A percentile compares a stretch with the other conserved stretches of the same genome.
Conservation (phyloP, 2,888 invertebrate species). For the Ochropacha duplaris region DNA sequence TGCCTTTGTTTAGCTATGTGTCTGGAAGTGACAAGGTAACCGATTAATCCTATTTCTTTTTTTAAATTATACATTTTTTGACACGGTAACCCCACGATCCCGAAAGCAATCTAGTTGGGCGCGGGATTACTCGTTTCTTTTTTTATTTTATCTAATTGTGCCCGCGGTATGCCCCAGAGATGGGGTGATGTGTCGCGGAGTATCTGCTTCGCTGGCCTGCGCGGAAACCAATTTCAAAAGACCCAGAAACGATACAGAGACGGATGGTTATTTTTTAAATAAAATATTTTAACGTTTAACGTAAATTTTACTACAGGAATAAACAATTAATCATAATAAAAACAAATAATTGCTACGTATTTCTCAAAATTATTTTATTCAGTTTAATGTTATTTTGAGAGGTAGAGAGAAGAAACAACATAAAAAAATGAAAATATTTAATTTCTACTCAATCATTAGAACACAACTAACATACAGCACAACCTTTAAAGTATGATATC, state of each 20-base stretch:
- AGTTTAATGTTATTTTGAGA: no score
- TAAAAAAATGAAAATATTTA: not conserved
- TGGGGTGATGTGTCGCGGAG: constrained; percentile 69
- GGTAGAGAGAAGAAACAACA: no score
- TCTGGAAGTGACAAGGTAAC: constrained; percentile 2
- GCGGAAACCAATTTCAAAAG: constrained; percentile 74
- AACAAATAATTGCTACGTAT: no score
- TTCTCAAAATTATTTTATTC: no score
- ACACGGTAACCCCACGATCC: constrained; percentile 32
- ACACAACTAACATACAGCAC: no score
- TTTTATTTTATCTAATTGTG: constrained; percentile 74
- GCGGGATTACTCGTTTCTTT: constrained; percentile 56
- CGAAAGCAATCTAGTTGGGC: constrained; percentile 57
- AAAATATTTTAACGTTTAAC: no score
- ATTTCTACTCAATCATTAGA: no score
- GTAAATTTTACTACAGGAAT: no score
- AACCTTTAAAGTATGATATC: not conserved
- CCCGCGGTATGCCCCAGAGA: constrained; percentile 70
- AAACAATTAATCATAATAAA: no score
- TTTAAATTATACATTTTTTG: constrained; percentile 32
- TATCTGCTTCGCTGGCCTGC: constrained; percentile 54
- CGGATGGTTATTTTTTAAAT: constrained; percentile 24
- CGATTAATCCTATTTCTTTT: constrained; percentile 12
- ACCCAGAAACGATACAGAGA: constrained; percentile 63
- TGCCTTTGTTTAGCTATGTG: not conserved